Base-by-base conservation (phyloP, 1,140 invertebrate genomes). In the Bombus polaris region DNA sequence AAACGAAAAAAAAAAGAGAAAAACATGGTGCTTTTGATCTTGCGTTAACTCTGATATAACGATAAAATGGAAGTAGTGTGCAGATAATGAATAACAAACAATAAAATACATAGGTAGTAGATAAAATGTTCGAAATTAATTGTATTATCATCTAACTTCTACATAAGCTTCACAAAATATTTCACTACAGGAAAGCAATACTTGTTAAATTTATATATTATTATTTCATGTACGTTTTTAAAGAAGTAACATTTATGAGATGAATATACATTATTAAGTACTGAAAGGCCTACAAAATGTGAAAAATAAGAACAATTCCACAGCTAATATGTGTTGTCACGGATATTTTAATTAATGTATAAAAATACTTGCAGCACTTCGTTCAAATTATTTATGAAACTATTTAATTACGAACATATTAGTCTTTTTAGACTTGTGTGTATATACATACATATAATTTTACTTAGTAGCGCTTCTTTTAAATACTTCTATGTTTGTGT, bases 11-110 rank as follows among this genome's bases (percentile, higher is more conserved):
- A 53, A 85, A 68, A 57, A 75, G 39, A 65, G 53, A 65, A 75
- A 70, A 71, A 75, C 39, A 72, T 59, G 87, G 81, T 87, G 76
- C 86, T 88, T 86, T 76, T 84, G 59, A 74, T 88, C 78, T 73
- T 75, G 32, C 59, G 37, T 32, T 42, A 59, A 84, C 10, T 71
- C 32, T 42, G 73, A 83, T 57, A 22, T 68, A 87, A 39, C 65
- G 71, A 28, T 71, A 37, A 53, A 68, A 78, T 73, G 57, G 59
- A 37, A 84, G 66, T 72, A 75, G 62, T 84, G 37, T 82, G 53
- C 70, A 73, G 71, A 42, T n/a, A 73, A 81, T 71, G 70, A 81
- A 81, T 72, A 72, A 87, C 37, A 62, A 77, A 68, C 42, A 44
- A 53, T 77, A 57, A 82, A 81, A 71, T 42, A 82, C 15, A n/a